These are phyloP conservation scores for Menidia beryllina DNA, from an alignment of 2,113 vertebrate species.

Conservation along the genomic window DNA sequence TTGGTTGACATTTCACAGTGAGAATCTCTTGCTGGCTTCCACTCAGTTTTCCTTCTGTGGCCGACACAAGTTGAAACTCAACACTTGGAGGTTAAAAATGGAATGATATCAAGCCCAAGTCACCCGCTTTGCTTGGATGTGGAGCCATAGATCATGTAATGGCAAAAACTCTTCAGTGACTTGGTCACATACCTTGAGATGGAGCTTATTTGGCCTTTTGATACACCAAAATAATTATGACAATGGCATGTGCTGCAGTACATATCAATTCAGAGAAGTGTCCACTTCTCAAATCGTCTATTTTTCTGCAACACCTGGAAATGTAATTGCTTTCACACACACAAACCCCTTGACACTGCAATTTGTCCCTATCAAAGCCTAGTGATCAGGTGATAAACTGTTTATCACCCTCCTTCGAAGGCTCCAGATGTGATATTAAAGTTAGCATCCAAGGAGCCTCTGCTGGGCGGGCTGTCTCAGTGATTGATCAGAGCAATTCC, in stretches of 20 bases:
- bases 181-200: slow-evolving; percentile 52
- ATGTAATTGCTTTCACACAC: slow-evolving; percentile 15
- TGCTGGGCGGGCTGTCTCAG: slow-evolving; percentile 30
- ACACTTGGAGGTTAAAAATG: slow-evolving; percentile 54
- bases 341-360: slow-evolving; percentile 8
- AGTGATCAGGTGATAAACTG: slow-evolving; percentile 61
- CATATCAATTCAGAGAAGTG: slow-evolving; percentile 29
- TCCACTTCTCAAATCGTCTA: slow-evolving; percentile 32
- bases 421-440: slow-evolving; percentile 65
- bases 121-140: slow-evolving; percentile 39
- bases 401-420: slow-evolving; percentile 51
- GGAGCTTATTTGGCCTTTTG: slow-evolving; percentile 54
- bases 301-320: slow-evolving; percentile 49
- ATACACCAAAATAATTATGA: slow-evolving; percentile 36
- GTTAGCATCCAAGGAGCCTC: slow-evolving; percentile 38
- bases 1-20: slow-evolving; percentile 52
- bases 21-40: slow-evolving; percentile 58
- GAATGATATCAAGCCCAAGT: slow-evolving; percentile 39
- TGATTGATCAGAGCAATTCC: slow-evolving; percentile 67
- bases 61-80: slow-evolving; percentile 50
- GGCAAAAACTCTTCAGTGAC: slow-evolving; percentile 26
- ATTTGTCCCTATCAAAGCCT: slow-evolving; percentile 57
- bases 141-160: slow-evolving; percentile 43
- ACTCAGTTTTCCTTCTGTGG: slow-evolving; percentile 59
- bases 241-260: slow-evolving; percentile 24